Evolutionary conservation across 2,888 invertebrate species (phyloP), one percentile per base, ranked within the genome.

Genomic region (Troglohyphantes excavatus): DNA sequence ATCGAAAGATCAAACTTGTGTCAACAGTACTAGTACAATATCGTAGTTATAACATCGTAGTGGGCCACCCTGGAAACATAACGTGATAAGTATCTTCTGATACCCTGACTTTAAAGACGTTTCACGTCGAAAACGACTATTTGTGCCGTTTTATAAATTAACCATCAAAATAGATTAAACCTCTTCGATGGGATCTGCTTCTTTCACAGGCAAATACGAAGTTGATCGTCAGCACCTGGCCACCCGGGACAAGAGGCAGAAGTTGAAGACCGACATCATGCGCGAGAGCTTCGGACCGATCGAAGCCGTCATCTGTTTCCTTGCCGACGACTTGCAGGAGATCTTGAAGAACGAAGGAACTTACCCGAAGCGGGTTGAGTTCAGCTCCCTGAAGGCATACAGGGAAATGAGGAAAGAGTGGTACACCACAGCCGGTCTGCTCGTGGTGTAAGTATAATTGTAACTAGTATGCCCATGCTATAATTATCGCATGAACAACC

Each of bases 341-440:
- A 93, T 95, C 82, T 95, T 94, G 92, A 93, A 93, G 84, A 93
- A 93, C 84, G 95, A 95, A 92, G 95, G 95, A 9, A 93, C 93
- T 90, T 93, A 92, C 72, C 95, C 95, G 0, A 92, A 93, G 83
- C 93, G 95, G 63, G 94, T 94, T 0, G 93, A 95, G 70, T 70
- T 89, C n/a, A 61, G 46, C 0, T 43, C 76, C 9, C 59, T 89
- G 17, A 82, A 89, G 39, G 89, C 82, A 0, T 89, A 83, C 33
- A 82, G 89, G 29, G 70, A 89, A 19, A 43, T 46, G 2, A 82
- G 89, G 11, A 89, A 89, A 46, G 39, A 89, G 17, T 89, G 89
- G 89, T 89, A 73, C 33, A 83, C 33, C 5, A 89, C 89, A 17
- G 53, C 59, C 21, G 89, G 89, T 1, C 53, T 89, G 6, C 29